Conservation (phyloP, 2,888 invertebrate species). For the Conchocele bisecta region DNA sequence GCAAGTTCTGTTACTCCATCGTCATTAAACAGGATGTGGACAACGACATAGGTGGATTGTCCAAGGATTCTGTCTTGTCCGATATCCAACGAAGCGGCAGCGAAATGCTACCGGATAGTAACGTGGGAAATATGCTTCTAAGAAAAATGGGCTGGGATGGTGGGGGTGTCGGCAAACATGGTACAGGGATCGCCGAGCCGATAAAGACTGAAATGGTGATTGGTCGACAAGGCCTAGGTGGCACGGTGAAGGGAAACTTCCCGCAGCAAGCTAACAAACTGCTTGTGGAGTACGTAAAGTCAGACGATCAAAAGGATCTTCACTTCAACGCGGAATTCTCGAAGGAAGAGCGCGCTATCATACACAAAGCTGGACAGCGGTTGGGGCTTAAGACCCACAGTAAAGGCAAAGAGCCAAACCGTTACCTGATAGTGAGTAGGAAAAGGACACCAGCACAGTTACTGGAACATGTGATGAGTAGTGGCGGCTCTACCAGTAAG, state of each 20-base stretch:
- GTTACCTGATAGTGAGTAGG: conserved; percentile 84
- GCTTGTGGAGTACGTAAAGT: conserved; percentile 77
- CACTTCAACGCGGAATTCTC: conserved; percentile 83
- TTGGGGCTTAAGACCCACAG: conserved; percentile 85
- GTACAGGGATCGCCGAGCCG: conserved; percentile 87
- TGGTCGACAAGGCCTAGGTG: conserved; percentile 79
- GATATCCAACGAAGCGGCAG: conserved; percentile 59
- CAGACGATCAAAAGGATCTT: conserved; percentile 80
- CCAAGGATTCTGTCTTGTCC: conserved; percentile 70
- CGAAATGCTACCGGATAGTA: conserved; percentile 80
- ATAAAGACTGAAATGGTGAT: conserved; percentile 78
- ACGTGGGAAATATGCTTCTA: conserved; percentile 86
- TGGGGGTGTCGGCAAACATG: conserved; percentile 87
- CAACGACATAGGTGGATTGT: conserved; percentile 60
- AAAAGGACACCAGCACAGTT: conserved; percentile 83
- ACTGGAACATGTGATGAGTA: conserved; percentile 83
- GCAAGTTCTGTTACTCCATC: conserved; percentile 76
- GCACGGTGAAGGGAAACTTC: conserved; percentile 69
- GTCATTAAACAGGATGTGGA: conserved; percentile 73
- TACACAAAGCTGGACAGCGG: conserved; percentile 81
- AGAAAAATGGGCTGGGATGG: conserved; percentile 89
- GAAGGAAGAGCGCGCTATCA: conserved; percentile 83
- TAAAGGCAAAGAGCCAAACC: conserved; percentile 83
- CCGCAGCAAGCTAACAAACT: conserved; percentile 72
- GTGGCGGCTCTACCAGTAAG: conserved; percentile 84